Base-by-base conservation (phyloP, 92 coral and sea anemone species). In the Micromussa lordhowensis region DNA sequence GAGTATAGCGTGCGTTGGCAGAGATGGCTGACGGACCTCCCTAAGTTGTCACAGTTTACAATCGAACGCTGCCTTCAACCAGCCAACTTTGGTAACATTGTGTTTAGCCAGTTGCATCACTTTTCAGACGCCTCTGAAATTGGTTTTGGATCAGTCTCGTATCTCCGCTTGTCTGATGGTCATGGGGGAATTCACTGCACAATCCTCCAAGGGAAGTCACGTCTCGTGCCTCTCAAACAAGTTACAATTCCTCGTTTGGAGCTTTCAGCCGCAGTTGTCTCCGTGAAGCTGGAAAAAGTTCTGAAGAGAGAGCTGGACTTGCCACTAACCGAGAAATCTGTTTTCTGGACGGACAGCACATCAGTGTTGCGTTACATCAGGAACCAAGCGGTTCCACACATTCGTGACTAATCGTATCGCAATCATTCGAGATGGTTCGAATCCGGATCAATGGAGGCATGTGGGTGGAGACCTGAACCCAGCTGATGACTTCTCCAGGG, bases 341-440 rank as follows among this genome's bases (percentile, higher is more conserved):
- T 55, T 80, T 82, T 84, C 84, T 88, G 91, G 91, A 88, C 82
- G 31, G 91, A 83, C 81, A 69, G 90, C 54, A 88, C 89, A n/a
- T 40, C 70, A 21, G 89, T 88, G 40, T 81, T 88, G 68, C 80
- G 79, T n/a, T 88, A 83, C 18, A 51, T 88, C 18, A n/a, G n/a
- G 29, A 88, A 83, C n/a, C 68, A 54, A 70, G 59, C n/a, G 91
- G 49, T 88, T 88, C 75, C 72, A 88, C 57, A 82, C 91, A 0
- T 88, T 88, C 53, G 91, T 88, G 28, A 89, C 91, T 13, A 88
- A 88, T 84, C 35, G 76, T 32, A 5, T 83, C 15, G 89, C 89
- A 21, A 24, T 82, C 32, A 88, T 72, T 15, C 82, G 57, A 9
- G 82, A 88, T 14, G 85, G 61, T 24, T 79, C 87, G 12, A 10